These are phyloP conservation scores for Lysiphlebus fabarum DNA, from an alignment of 1,140 invertebrate genomes.

Conservation along the genomic window DNA sequence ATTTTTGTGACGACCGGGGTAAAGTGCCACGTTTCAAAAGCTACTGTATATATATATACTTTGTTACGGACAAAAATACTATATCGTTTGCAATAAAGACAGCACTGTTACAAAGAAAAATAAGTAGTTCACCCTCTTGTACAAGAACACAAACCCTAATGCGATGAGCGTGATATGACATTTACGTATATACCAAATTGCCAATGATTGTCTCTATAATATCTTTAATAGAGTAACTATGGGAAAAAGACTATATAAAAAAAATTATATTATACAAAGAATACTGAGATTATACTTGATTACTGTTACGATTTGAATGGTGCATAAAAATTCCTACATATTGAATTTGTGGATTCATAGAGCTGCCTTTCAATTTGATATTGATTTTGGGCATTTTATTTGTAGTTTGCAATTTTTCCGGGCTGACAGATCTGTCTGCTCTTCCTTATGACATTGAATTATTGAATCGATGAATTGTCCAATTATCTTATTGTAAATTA, in stretches of 20 bases:
- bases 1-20: slow-evolving; percentile 54
- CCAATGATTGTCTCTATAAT: slow-evolving; percentile 42
- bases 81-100: slow-evolving; percentile 46
- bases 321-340: no score
- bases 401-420: no score
- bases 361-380: no score
- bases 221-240: slow-evolving; percentile 28
- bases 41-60: no score
- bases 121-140: slow-evolving; percentile 35
- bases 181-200: slow-evolving; percentile 48
- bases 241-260: slow-evolving; percentile 30
- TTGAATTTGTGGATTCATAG: no score
- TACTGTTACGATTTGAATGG: slow-evolving; percentile 7
- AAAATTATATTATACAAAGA: slow-evolving; percentile 22
- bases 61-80: slow-evolving; percentile 32
- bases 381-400: no score
- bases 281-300: slow-evolving; percentile 15
- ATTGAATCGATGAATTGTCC: no score
- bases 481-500: no score
- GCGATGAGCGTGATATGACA: slow-evolving; percentile 42
- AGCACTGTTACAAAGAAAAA: slow-evolving; percentile 16
- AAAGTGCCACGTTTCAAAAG: slow-evolving; percentile 27
- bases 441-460: no score
- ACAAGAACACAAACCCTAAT: slow-evolving; percentile 33
- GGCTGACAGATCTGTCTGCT: no score